A percentile compares a stretch with the other conserved stretches of the same genome.
phyloP scores from a whole-genome alignment of 2,113 vertebrate species.

The Trichomycterus rosablanca region DNA sequence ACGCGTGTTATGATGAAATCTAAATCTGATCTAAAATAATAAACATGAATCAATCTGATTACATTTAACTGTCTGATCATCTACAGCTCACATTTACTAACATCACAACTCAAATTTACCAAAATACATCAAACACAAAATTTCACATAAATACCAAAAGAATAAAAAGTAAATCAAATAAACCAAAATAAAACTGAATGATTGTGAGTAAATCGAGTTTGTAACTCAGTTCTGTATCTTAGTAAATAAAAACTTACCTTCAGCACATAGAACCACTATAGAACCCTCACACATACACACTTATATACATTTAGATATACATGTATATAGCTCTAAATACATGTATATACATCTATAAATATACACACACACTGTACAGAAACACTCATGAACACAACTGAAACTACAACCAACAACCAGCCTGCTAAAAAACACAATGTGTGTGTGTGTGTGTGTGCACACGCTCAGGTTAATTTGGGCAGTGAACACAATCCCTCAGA shows the following conservation, averaged over 20 bases:
- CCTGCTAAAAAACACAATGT: background rate
- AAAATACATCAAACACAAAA: no score
- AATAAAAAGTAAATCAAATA: no score
- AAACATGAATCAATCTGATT: no score
- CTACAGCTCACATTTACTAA: no score
- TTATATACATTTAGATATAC: no score
- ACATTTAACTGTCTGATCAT: no score
- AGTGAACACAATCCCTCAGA: constrained; percentile 38
- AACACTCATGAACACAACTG: constrained; percentile 5
- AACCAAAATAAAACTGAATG: background rate
- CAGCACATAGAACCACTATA: constrained; percentile 1
- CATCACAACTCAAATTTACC: no score
- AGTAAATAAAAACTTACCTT: constrained; percentile 31
- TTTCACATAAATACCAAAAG: no score
- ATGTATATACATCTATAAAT: background rate
- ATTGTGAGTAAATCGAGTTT: no score
- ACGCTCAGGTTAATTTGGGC: constrained; percentile 50
- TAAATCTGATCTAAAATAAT: no score
- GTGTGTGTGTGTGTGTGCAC: constrained; percentile 28
- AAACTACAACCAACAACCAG: background rate
- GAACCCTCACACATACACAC: background rate
- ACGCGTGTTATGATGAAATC: no score
- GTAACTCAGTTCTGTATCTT: background rate
- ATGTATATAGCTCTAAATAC: no score
- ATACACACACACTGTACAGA: background rate